Evolutionary conservation across 1,140 invertebrate species (phyloP), one percentile per base, ranked within the genome.

Genomic region (Drosophila persimilis): DNA sequence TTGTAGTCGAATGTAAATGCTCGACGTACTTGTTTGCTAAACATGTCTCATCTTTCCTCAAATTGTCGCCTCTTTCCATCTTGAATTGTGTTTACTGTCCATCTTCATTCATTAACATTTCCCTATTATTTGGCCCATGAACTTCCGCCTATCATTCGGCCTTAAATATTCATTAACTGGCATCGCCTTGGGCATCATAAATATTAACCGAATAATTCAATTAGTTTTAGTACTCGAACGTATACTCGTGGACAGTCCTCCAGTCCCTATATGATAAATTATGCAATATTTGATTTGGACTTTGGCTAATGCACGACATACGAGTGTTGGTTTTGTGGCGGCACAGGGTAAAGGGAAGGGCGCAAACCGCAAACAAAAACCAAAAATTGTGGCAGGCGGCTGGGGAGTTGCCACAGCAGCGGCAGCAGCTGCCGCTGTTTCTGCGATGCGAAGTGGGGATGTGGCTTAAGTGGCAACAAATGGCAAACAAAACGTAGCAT

Each of bases 401-500:
- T 20, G 52, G 45, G 58, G 47, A 47, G 26, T n/a, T 15, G 26
- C 20, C 26, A 11, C 35, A 39, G 35, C 3, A 39, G 24, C 24
- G 2, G 6, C 13, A 17, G 47, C 29, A 17, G 46, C 5, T 50
- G 15, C 29, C 7, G 20, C 58, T 45, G 35, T 31, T 29, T 7
- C 17, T 22, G 6, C 24, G 73, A 54, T 45, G 64, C 47, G 78
- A 59, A 31, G 44, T 69, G 65, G 31, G 24, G 24, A 4, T 26
- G 80, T 61, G 72, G 56, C 56, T 56, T 69, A 64, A 84, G 73
- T 60, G 80, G 54, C 77, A 85, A 86, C 80, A 85, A 85, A 80
- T 80, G 60, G 73, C 81, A 77, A 84, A 85, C 81, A 85, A 85
- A 85, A 80, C 81, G 80, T 63, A 63, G 81, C 81, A 80, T 55